These are phyloP conservation scores for Varanus komodoensis DNA, from an alignment of 2,113 vertebrate genomes.

Conservation along the genomic window DNA sequence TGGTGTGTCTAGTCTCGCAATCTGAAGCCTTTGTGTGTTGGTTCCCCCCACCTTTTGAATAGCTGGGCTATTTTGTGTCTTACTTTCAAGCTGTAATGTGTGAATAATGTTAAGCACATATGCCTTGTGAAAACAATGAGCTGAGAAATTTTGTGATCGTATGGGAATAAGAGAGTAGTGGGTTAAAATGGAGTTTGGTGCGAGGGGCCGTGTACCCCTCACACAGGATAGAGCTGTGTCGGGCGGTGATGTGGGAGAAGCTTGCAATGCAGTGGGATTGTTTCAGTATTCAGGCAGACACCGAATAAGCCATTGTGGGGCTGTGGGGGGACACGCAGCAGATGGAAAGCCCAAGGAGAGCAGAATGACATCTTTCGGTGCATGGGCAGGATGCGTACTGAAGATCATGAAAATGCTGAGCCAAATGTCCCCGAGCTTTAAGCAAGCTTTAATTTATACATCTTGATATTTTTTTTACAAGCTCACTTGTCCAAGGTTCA, in stretches of 20 bases:
- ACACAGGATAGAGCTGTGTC: neutral
- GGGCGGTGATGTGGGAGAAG: slow-evolving; percentile 44
- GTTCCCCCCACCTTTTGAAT: neutral
- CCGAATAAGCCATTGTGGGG: neutral
- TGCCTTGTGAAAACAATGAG: neutral
- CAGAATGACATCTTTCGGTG: neutral
- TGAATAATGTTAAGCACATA: neutral
- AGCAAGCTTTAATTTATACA: neutral
- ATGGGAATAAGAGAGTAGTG: neutral
- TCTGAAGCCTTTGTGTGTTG: neutral
- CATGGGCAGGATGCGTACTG: slow-evolving; percentile 24
- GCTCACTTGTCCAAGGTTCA: neutral
- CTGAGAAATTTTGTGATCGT: neutral
- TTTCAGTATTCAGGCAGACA: slow-evolving; percentile 13
- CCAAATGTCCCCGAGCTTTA: neutral
- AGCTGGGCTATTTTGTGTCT: neutral
- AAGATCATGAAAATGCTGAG: neutral
- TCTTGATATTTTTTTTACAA: neutral
- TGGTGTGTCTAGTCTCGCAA: neutral
- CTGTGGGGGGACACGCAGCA: neutral
- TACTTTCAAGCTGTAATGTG: neutral
- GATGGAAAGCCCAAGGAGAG: neutral
- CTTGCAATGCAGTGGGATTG: neutral
- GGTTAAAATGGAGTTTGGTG: neutral
- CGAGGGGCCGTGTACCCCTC: too few relatives aligned